Conservation (phyloP, 2,888 invertebrate species). For the Ditula angustiorana region DNA sequence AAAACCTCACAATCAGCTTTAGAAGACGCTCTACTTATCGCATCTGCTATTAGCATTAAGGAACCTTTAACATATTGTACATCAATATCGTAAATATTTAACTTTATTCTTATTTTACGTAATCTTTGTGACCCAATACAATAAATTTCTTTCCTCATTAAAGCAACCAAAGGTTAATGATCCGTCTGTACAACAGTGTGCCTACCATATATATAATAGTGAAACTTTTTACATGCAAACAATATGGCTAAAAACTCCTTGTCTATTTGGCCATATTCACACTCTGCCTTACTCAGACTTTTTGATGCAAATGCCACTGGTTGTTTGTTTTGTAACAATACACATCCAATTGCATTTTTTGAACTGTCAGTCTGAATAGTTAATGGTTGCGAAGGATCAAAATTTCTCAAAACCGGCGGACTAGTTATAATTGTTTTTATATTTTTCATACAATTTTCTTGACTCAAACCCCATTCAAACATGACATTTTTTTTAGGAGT, state of each 20-base stretch:
- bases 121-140: slow-evolving; percentile 5
- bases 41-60: slow-evolving; percentile 13
- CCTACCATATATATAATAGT: too few relatives aligned
- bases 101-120: slow-evolving; percentile 8
- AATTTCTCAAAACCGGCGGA: slow-evolving; percentile 8
- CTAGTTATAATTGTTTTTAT: background rate
- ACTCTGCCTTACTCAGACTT: slow-evolving; percentile 13
- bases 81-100: slow-evolving; percentile 17
- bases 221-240: too few relatives aligned
- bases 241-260: slow-evolving; percentile 19
- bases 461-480: background rate
- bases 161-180: slow-evolving; percentile 9
- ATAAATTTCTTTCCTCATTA: slow-evolving; percentile 8
- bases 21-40: slow-evolving; percentile 6
- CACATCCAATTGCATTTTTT: slow-evolving; percentile 12
- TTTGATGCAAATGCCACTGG: slow-evolving; percentile 18
- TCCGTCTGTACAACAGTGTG: slow-evolving; percentile 10
- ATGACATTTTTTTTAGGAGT: slow-evolving; percentile 4
- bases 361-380: too few relatives aligned
- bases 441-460: background rate
- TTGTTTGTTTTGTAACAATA: slow-evolving; percentile 14
- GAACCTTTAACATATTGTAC: slow-evolving; percentile 14
- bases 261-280: slow-evolving; percentile 26
- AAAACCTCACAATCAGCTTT: slow-evolving; percentile 5
- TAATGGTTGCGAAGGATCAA: slow-evolving; percentile 11